Base-by-base conservation (phyloP, 2,888 invertebrate species). In the Drosophila algonquin region DNA sequence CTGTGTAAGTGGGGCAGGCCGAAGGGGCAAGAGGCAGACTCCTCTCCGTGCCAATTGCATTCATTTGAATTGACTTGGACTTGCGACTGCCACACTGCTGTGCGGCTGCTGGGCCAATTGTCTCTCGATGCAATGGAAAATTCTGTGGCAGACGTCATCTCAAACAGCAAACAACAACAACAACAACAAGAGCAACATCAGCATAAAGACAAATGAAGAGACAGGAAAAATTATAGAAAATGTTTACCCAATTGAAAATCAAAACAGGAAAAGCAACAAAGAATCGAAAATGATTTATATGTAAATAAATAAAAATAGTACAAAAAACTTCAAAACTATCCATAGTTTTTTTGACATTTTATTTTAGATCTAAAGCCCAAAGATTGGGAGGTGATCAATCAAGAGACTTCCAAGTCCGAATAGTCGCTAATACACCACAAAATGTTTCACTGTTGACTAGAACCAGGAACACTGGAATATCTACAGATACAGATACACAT, bases 41-140 rank as follows among this genome's bases (percentile, higher is more conserved):
- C 2, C 40, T 40, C 40, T 40, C 40, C 70, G 35, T 68, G 86
- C 74, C 82, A 83, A 87, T 83, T 83, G 82, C 88, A 79, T 88
- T 87, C 82, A 87, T 83, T 83, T 83, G 82, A 82, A 77, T 87
- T 81, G 88, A 85, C 40, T 40, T 40, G 40, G 40, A 40, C 40
- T 40, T 40, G 40, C 14, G 40, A 40, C 32, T 32, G 32, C 32
- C 32, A 32, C 32, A 32, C 35, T 40, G 14, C 35, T 14, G 2
- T 18, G 18, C 18, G 1, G 18, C 21, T 21, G 21, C 21, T 40
- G 40, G 12, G 86, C 88, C 82, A 88, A 86, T 83, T 85, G 82
- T 79, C 88, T 80, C 72, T 85, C 85, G 74, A 73, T 79, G 88
- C 77, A 82, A 83, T 87, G 81, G 81, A 84, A 87, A 73, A 67